Percentiles rank a stretch among this genome's conserved stretches.
phyloP scores from a whole-genome alignment of 2,113 vertebrate species.

The Nibea coibor region DNA sequence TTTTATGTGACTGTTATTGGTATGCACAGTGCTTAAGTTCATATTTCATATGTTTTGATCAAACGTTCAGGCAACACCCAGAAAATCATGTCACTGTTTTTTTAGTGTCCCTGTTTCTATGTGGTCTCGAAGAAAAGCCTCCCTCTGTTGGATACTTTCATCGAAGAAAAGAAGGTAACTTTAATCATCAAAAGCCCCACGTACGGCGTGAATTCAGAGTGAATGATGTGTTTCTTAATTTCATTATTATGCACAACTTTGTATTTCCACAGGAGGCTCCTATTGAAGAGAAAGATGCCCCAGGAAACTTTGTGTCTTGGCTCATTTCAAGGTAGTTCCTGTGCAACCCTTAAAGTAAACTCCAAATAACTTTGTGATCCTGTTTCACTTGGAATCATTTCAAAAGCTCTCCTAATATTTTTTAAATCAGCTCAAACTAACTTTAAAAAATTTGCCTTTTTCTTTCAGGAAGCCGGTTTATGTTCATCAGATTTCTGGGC shows the following conservation, averaged over 20 bases:
- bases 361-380: not conserved
- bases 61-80: not conserved
- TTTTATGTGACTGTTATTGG: too few species aligned
- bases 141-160: constrained; percentile 81
- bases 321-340: constrained; percentile 80
- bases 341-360: not conserved
- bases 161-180: constrained; percentile 84
- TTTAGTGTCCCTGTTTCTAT: constrained; percentile 88
- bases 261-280: constrained; percentile 68
- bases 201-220: not conserved
- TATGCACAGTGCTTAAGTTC: too few species aligned
- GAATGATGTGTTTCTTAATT: not conserved
- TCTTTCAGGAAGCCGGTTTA: constrained; percentile 81
- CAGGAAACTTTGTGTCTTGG: constrained; percentile 86
- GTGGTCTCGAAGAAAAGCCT: constrained; percentile 80
- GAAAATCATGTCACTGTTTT: constrained; percentile 16
- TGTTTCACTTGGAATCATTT: not conserved
- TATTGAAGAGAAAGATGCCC: constrained; percentile 83
- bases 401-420: not conserved
- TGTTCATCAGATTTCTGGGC: constrained; percentile 80
- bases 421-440: not conserved
- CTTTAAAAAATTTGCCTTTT: not conserved
- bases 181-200: not conserved
- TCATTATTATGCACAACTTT: not conserved
- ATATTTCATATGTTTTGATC: not conserved